Evolutionary conservation across 2,113 vertebrate genomes (phyloP).

Genomic region (Elaphurus davidianus): DNA sequence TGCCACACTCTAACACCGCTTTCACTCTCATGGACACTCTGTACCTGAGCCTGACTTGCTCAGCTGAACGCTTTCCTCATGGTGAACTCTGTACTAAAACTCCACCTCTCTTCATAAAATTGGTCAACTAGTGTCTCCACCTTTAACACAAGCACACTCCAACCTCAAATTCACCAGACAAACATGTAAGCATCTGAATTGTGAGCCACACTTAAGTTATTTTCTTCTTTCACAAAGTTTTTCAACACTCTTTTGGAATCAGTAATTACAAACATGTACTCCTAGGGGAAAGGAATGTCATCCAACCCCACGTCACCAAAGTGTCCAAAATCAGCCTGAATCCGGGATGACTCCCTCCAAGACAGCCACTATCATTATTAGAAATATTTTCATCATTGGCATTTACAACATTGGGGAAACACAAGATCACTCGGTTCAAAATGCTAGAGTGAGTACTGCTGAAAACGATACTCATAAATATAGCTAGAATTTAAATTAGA

Average conservation of each 20-base stretch:
- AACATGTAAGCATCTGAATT: neutral
- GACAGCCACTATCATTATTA: neutral
- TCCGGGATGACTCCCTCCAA: neutral
- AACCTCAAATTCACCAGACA: neutral
- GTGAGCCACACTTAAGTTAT: neutral
- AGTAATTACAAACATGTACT: neutral
- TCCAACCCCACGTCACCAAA: neutral
- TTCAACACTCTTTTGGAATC: neutral
- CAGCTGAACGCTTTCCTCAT: neutral
- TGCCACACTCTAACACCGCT: neutral
- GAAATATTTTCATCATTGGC: neutral
- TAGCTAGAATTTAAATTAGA: neutral
- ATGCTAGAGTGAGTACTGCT: neutral
- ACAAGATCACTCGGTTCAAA: neutral
- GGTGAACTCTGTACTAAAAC: neutral
- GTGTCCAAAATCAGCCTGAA: neutral
- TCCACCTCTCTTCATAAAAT: neutral
- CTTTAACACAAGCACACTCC: neutral
- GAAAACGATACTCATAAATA: neutral
- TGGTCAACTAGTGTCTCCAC: neutral
- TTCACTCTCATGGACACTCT: neutral
- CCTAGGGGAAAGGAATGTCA: neutral
- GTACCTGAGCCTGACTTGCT: neutral
- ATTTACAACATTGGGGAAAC: neutral
- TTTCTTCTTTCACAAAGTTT: slow-evolving; percentile 12